phyloP scores from a whole-genome alignment of 2,113 vertebrate species.

The Oxygymnocypris stewartii region DNA sequence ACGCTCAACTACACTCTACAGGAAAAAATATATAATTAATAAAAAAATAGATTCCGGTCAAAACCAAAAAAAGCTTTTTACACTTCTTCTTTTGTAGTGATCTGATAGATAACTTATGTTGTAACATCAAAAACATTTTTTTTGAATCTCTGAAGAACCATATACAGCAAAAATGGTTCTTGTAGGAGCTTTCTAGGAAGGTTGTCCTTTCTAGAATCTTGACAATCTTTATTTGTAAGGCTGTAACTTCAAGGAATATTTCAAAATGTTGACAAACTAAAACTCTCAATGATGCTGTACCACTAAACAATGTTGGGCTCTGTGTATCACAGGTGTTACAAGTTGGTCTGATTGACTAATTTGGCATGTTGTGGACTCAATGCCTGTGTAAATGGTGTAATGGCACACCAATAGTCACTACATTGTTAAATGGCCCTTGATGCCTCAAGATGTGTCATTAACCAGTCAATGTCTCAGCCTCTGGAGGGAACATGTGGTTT shows the following conservation, averaged over 20 bases:
- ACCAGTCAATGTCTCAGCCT: conserved; percentile 15
- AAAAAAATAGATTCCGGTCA: too few species aligned
- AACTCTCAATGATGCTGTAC: not conserved
- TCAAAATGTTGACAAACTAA: not conserved
- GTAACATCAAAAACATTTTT: not conserved
- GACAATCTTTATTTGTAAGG: not conserved
- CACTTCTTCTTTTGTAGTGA: not conserved
- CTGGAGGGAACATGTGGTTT: conserved; percentile 12
- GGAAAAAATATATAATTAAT: too few species aligned
- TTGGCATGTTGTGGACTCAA: conserved; percentile 6
- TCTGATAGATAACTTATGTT: not conserved
- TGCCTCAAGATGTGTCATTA: conserved; percentile 14
- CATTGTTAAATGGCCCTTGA: conserved; percentile 2
- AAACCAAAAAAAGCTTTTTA: not conserved
- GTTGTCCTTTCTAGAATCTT: not conserved
- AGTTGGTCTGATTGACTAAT: not conserved
- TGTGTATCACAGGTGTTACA: not conserved
- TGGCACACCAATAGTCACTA: conserved; percentile 1
- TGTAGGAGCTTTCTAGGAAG: not conserved
- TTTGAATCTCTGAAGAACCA: not conserved
- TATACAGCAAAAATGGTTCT: not conserved
- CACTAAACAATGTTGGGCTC: not conserved
- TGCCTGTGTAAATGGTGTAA: conserved; percentile 21
- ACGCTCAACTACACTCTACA: not conserved
- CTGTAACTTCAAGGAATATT: not conserved